Conservation (phyloP, 2,888 invertebrate genomes). For the Shargacucullia verbasci region DNA sequence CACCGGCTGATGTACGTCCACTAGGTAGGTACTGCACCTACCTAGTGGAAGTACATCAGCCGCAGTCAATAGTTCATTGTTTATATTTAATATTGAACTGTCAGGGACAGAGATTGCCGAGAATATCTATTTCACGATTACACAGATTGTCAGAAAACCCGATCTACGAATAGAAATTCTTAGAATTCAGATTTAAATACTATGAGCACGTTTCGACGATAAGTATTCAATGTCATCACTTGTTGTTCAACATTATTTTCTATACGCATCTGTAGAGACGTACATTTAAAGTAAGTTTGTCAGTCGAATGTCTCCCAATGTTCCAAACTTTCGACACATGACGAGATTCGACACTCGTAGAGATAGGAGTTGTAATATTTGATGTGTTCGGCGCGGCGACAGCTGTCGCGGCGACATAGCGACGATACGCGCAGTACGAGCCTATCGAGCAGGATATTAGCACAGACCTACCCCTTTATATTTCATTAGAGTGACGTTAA, state of each 20-base stretch:
- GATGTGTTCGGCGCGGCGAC: background rate
- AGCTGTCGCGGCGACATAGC: background rate
- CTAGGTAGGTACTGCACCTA: too few relatives aligned
- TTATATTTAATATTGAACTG: constrained; percentile 12
- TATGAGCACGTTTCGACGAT: too few relatives aligned
- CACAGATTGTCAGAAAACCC: background rate
- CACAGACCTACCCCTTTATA: constrained; percentile 12
- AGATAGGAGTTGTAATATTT: background rate
- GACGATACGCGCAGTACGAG: background rate
- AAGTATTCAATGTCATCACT: too few relatives aligned
- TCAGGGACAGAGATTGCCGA: constrained; percentile 5
- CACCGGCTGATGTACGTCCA: too few relatives aligned
- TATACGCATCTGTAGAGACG: too few relatives aligned
- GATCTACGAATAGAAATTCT: too few relatives aligned
- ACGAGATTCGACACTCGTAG: background rate
- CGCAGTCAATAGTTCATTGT: constrained; percentile 18
- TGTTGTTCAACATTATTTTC: too few relatives aligned
- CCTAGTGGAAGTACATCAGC: too few relatives aligned
- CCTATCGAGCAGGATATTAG: constrained; percentile 11
- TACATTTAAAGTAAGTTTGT: background rate
- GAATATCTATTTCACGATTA: constrained; percentile 1
- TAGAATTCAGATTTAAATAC: too few relatives aligned
- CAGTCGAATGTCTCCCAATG: background rate
- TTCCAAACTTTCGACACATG: background rate
- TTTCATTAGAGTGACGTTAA: constrained; percentile 23